Percentiles rank a stretch among this genome's conserved stretches.
phyloP scores from a whole-genome alignment of 2,888 invertebrate species.

The Metellina segmentata region DNA sequence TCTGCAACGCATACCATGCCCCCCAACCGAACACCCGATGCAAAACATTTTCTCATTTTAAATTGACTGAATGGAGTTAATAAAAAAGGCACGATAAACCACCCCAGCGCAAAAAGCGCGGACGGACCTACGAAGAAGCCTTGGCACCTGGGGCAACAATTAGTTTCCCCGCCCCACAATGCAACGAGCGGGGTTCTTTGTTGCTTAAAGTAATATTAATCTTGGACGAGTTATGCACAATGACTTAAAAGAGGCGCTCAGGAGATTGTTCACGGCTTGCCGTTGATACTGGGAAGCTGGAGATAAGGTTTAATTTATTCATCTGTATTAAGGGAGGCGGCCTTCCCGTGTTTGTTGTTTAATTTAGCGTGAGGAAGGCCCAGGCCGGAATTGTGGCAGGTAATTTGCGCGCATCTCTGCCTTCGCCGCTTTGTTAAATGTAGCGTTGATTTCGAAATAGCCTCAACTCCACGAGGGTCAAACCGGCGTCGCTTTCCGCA shows the following conservation, averaged over 20 bases:
- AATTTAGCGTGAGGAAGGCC: slow-evolving; percentile 60
- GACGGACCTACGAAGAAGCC: not conserved
- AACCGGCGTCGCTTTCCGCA: not conserved
- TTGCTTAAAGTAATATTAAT: slow-evolving; percentile 48
- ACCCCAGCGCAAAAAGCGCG: not conserved
- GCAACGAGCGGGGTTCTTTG: not conserved
- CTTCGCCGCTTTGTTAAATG: slow-evolving; percentile 56
- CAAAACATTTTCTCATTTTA: not conserved
- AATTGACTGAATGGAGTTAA: not conserved
- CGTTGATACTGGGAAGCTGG: slow-evolving; percentile 46
- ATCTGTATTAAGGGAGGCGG: slow-evolving; percentile 41
- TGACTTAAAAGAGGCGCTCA: slow-evolving; percentile 34
- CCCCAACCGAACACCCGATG: not conserved
- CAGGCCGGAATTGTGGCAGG: slow-evolving; percentile 51
- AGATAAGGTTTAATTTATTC: slow-evolving; percentile 72
- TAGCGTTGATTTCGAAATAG: slow-evolving; percentile 51
- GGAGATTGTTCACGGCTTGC: not conserved
- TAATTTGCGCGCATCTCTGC: slow-evolving; percentile 50
- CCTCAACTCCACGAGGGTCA: slow-evolving; percentile 9
- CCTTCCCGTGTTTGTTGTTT: slow-evolving; percentile 37
- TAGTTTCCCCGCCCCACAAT: slow-evolving; percentile 28
- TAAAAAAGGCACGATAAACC: not conserved
- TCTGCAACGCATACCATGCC: not conserved
- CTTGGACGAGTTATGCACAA: slow-evolving; percentile 60
- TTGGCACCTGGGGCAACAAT: slow-evolving; percentile 43